phyloP scores from a whole-genome alignment of 2,888 invertebrate genomes.

The Lycia hirtaria region DNA sequence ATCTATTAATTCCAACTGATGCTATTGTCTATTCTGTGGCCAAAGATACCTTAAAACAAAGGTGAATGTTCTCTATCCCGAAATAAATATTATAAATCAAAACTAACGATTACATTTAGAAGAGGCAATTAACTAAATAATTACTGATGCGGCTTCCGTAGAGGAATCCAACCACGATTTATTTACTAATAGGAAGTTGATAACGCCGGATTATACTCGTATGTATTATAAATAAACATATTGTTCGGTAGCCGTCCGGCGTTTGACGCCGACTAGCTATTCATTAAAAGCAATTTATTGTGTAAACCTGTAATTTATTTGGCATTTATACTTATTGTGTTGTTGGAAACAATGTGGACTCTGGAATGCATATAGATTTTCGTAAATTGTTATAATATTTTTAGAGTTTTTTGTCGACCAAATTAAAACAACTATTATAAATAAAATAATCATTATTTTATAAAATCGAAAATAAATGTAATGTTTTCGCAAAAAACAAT shows the following conservation, averaged over 20 bases:
- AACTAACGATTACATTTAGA: slow-evolving; percentile 45
- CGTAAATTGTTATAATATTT: slow-evolving; percentile 4
- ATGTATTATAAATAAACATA: slow-evolving; percentile 36
- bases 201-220: slow-evolving; percentile 35
- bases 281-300: slow-evolving; percentile 20
- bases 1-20: no score
- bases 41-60: slow-evolving; percentile 26
- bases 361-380: slow-evolving; percentile 1
- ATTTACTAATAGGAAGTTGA: slow-evolving; percentile 30
- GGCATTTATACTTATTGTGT: slow-evolving; percentile 23
- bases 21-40: no score
- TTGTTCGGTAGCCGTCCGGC: slow-evolving; percentile 32
- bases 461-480: no score
- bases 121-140: slow-evolving; percentile 48
- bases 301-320: slow-evolving; percentile 17
- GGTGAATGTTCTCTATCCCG: slow-evolving; percentile 24
- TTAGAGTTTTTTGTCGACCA: not conserved
- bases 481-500: no score
- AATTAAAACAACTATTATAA: no score
- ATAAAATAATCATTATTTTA: no score
- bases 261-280: slow-evolving; percentile 22
- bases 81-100: slow-evolving; percentile 37
- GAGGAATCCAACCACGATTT: slow-evolving; percentile 40
- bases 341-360: slow-evolving; percentile 5
- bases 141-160: slow-evolving; percentile 42